Evolutionary conservation across 2,113 vertebrate species (phyloP).

Genomic region (Poeciliopsis retropinna): DNA sequence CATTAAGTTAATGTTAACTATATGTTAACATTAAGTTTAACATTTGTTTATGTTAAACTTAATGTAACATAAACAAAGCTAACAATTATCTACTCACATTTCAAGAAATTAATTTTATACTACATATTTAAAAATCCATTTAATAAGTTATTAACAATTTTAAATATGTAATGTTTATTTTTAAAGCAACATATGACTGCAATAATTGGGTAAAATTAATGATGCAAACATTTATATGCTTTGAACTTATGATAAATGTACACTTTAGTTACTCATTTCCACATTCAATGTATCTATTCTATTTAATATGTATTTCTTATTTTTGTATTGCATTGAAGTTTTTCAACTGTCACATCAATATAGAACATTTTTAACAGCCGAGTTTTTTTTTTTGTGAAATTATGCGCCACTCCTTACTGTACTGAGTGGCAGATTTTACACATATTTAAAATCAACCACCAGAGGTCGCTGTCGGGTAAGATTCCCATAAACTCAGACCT

Average conservation of each 20-base stretch:
- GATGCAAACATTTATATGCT: no score
- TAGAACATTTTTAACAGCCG: background rate
- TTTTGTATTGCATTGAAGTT: no score
- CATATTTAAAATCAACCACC: constrained; percentile 6
- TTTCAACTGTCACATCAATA: no score
- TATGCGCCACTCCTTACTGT: background rate
- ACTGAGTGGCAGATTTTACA: background rate
- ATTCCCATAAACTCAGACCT: background rate
- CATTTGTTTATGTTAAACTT: no score
- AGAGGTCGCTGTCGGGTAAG: constrained; percentile 51
- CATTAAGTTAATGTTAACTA: no score
- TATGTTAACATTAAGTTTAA: no score
- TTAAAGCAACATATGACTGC: background rate
- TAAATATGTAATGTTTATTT: background rate
- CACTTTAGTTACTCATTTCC: background rate
- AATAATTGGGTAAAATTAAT: background rate
- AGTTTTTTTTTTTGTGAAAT: background rate
- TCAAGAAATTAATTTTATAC: no score
- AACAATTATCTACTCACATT: no score
- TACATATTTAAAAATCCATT: no score
- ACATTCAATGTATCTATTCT: background rate
- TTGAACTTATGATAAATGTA: background rate
- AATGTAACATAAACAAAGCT: no score
- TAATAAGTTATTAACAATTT: no score
- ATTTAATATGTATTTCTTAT: no score